Base-by-base conservation (phyloP, 2,888 invertebrate species). In the Melanchra persicariae region DNA sequence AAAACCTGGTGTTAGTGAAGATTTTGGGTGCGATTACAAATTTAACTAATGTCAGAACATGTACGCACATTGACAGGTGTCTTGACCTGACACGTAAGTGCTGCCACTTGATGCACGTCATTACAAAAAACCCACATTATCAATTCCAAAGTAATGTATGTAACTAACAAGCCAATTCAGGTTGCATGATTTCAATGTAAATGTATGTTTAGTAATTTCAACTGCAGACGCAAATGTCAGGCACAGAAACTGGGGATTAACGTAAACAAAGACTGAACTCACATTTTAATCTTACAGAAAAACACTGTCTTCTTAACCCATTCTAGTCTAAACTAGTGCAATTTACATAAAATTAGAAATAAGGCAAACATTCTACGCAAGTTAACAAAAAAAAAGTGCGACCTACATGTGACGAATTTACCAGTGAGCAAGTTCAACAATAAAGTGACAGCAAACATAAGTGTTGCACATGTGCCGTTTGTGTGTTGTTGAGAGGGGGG, bases 261-360 rank as follows among this genome's bases (percentile, higher is more conserved):
- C 15, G 0, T 43, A 47, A 12, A 4, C 7, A 7, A 22, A 0
- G 1, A 30, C 4, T 47, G 5, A 47, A n/a, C 17, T 22, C 19
- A 71, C 43, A 1, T 19, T 45, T 24, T 30, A 65, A 30, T 24
- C 1, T 78, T 77, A 2, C 70, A 82, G 81, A 78, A 74, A 85
- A 76, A 67, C 34, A 74, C 67, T 71, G 86, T 87, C 87, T 89
- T 89, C 89, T 86, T 67, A 76, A 87, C 72, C 47, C 68, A 85
- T 85, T 87, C 88, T 89, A 90, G 88, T 89, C 89, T 75, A 64
- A 73, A 70, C 60, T 61, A 83, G 77, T 85, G 76, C 68, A 70
- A 77, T 77, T 80, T 61, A 68, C 65, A 69, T 72, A 17, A 24
- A 62, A 10, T 52, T 52, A 49, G 7, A 69, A 55, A 43, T 72